Evolutionary conservation across 2,797 vertebrate genomes (phyloP), one percentile per base, ranked within the genome.

Genomic region (Typhlichthys eigenmanni): DNA sequence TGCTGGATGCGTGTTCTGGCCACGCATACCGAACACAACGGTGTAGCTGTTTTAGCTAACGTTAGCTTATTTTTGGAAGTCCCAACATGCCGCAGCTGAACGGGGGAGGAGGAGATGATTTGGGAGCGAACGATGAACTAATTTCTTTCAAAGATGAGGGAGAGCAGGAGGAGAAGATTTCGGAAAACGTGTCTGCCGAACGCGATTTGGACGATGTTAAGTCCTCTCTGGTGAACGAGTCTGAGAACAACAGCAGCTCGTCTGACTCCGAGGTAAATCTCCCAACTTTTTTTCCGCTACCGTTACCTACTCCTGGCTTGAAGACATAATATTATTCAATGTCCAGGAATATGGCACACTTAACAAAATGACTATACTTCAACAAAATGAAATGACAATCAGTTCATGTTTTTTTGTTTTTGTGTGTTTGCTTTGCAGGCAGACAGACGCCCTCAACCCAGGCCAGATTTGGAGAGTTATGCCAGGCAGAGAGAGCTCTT

Each of bases 151-250:
- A 96, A 85, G 95, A 96, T 78, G 95, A 96, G 49, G 95, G 95
- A 9, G 94, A 96, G 48, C 94, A 94, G 81, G 95, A 95, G 85
- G 95, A 95, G 75, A 96, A 96, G 83, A 92, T 90, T 66, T 89
- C 92, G 62, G 92, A 92, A 68, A 93, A 92, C 56, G 93, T 89
- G 68, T 93, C 94, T 17, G 90, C 94, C 0, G 94, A 92, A 43
- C 84, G 93, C 62, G 95, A 97, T 78, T 81, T 97, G 86, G 95
- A 95, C 84, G 95, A 97, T 54, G 93, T 97, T 76, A 97, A 97
- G 87, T 96, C 95, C 12, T 95, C 95, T 0, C 83, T 97, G 77
- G 95, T 97, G 71, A 93, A 96, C 89, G 95, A 97, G 88, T 95
- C 94, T 5, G 96, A 97, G 84, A 93, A 91, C 81, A 93, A 91